Base-by-base conservation (phyloP, 1,140 invertebrate genomes). In the Arion vulgaris region DNA sequence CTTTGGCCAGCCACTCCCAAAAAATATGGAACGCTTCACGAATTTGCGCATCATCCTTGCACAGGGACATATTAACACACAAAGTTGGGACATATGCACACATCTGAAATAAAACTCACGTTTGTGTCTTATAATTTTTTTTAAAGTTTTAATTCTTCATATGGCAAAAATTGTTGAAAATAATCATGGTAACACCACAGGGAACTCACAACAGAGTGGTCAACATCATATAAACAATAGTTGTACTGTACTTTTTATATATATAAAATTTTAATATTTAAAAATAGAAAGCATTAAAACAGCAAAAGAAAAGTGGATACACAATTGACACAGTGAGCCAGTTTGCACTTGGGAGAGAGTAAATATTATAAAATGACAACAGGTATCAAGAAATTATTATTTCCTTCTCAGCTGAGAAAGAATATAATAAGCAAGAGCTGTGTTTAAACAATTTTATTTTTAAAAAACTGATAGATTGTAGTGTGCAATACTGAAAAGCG, bases 171-270 rank as follows among this genome's bases (percentile, higher is more conserved):
- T 73, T 53, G 51, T 81, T 81, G 69, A 81, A 80, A 81, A 81
- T 74, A 71, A 81, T 73, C 51, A 81, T 57, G 26, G 71, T 57
- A 81, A 81, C 80, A 81, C 80, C 80, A 81, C 80, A 81, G 71
- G 80, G 71, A 81, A 74, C 71, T 74, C 68, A 73, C 68, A 79
- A 81, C 68, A 73, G 36, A 45, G 80, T 81, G 69, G 49, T 74
- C 80, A 81, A 81, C 80, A 81, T 81, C 66, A 66, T 71, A 41
- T 79, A 80, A 80, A 80, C 78, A 80, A 80, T 71, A 80, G n/a
- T 66, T 78, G 76, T 78, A 78, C 57, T 2, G 32, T 57, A 39
- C 36, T 78, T 78, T 45, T 45, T 45, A 7, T 45, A 11, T 57
- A 32, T 66, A 32, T 66, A 32, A 66, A 66, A 32, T 32, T 66